Base-by-base conservation (phyloP, 2,113 vertebrate species). In the Ploceus nigricollis region DNA sequence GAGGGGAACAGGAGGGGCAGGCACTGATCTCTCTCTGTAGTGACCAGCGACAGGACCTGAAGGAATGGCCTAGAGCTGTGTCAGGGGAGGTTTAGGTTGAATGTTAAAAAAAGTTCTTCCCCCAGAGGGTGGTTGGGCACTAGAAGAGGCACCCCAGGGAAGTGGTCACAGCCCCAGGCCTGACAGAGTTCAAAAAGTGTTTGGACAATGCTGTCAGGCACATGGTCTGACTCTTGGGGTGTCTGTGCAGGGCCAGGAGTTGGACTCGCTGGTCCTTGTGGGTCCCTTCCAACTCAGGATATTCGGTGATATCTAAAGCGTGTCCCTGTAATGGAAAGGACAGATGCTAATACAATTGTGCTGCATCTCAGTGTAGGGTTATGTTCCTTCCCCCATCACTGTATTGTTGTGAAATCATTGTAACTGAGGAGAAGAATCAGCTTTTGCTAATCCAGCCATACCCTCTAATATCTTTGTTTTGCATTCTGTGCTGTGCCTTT, bases 181-280 rank as follows among this genome's bases (percentile, higher is more conserved):
- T 77, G 63, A 51, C 33, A 51, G 1, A 30, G 10, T 1, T 51
- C 37, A 58, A 11, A 25, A 17, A 37, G 27, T 1, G 0, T 33
- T 50, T 37, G 7, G 14, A 37, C 14, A 42, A 8, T 11, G 4
- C 16, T 25, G 5, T 44, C 5, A 3, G 9, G 31, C 17, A 2
- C 25, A 4, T 6, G 31, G 11, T 31, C 21, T 22, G 3, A 18
- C 9, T 75, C 37, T 31, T 51, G 53, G 5, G 37, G 11, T 31
- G 27, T 44, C 11, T 27, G 14, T 37, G 33, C 17, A 15, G 11
- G 27, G 27, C 5, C 5, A 22, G 25, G 33, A 44, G 22, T 2
- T 58, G 21, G 31, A 37, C 9, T 76, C 1, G 0, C 4, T 42
- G 44, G 37, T 44, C 18, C 21, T 22, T 35, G 13, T 58, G 44